Conservation (phyloP, 2,797 vertebrate species). For the Cuniculus paca region DNA sequence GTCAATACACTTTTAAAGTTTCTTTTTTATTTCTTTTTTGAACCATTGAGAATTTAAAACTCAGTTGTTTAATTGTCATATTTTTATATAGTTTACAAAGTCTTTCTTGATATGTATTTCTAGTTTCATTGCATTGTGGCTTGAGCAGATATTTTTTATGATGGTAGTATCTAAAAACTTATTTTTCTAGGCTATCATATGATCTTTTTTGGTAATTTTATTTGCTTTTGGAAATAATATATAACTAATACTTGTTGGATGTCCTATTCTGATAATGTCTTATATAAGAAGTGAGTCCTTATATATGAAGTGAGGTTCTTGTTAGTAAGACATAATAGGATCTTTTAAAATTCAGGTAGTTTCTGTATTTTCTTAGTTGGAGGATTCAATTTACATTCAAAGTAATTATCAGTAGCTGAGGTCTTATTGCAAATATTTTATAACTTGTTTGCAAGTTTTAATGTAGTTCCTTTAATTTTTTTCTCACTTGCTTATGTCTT, state of each 20-base stretch:
- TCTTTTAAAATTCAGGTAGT: neutral
- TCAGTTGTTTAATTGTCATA: neutral
- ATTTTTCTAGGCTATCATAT: neutral
- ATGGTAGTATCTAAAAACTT: neutral
- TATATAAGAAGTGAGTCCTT: no score
- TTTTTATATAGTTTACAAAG: neutral
- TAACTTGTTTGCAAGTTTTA: neutral
- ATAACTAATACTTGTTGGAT: neutral
- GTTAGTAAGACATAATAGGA: neutral
- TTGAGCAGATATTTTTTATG: neutral
- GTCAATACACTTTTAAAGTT: neutral
- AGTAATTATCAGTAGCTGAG: neutral
- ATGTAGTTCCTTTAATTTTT: neutral
- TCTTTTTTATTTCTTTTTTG: neutral
- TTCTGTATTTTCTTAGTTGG: neutral
- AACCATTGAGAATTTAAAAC: neutral
- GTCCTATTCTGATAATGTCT: neutral
- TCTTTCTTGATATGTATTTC: neutral
- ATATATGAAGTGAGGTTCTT: neutral
- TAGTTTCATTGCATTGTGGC: neutral
- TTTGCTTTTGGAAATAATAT: neutral
- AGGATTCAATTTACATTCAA: neutral
- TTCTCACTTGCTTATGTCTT: neutral
- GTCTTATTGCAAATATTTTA: neutral
- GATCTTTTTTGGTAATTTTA: neutral